Evolutionary conservation across 2,888 invertebrate species (phyloP).

Genomic region (Patella caerulea): DNA sequence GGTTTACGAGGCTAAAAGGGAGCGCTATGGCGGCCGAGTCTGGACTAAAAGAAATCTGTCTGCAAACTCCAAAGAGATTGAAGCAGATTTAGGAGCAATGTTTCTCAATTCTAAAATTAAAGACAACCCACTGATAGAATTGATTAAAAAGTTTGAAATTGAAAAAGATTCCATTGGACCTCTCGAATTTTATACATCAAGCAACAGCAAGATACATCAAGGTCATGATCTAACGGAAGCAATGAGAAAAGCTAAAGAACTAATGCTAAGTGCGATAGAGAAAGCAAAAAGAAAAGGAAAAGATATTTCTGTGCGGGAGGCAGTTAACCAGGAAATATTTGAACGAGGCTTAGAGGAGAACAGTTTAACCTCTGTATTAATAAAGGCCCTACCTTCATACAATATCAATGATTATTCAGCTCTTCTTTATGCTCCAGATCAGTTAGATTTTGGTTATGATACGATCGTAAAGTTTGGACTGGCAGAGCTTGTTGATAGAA

Average conservation of each 20-base stretch:
- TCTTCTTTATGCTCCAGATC: constrained; percentile 42
- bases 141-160: not conserved
- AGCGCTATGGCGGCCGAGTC: constrained; percentile 60
- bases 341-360: constrained; percentile 8
- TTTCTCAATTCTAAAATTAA: constrained; percentile 39
- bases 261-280: constrained; percentile 35
- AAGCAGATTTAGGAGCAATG: constrained; percentile 44
- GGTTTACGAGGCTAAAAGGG: constrained; percentile 53
- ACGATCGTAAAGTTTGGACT: constrained; percentile 56
- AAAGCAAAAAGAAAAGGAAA: constrained; percentile 30
- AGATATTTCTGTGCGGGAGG: constrained; percentile 46
- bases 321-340: constrained; percentile 38
- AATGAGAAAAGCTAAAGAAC: not conserved
- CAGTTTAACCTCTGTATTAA: constrained; percentile 21
- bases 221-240: constrained; percentile 1
- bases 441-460: constrained; percentile 55
- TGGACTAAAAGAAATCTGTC: constrained; percentile 48
- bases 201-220: constrained; percentile 6
- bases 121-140: constrained; percentile 3
- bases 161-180: not conserved
- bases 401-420: constrained; percentile 45
- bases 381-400: constrained; percentile 34
- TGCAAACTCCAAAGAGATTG: constrained; percentile 31
- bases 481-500: constrained; percentile 51
- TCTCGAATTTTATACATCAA: not conserved